phyloP scores from a whole-genome alignment of 2,888 invertebrate species.

The Agriotes lineatus region DNA sequence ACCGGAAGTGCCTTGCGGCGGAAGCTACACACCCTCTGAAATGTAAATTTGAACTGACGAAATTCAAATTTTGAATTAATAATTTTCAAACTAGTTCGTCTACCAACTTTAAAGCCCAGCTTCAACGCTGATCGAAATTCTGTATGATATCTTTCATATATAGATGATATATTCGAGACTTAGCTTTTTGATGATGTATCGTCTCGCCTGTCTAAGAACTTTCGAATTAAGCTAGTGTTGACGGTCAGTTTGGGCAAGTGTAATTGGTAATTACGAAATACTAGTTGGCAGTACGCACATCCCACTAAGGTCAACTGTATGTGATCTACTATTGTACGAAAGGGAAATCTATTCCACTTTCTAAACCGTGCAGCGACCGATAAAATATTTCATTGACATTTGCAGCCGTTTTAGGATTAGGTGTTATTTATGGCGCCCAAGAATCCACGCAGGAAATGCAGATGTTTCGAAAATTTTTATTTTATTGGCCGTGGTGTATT shows the following conservation, averaged over 20 bases:
- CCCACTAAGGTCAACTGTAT: constrained; percentile 8
- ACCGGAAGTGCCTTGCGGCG: background rate
- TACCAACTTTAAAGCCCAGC: no score
- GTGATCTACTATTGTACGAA: constrained; percentile 18
- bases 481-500: no score
- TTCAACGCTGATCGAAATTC: no score
- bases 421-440: background rate
- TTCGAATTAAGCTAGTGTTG: background rate
- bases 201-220: no score
- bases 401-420: background rate
- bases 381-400: constrained; percentile 17
- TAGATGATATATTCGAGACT: no score
- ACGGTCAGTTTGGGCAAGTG: background rate
- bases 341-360: constrained; percentile 29
- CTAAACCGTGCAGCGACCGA: constrained; percentile 16
- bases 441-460: background rate
- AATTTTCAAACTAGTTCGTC: no score
- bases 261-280: constrained; percentile 6
- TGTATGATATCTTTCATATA: no score
- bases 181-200: no score
- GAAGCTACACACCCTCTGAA: background rate
- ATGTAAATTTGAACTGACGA: no score
- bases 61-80: no score
- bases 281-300: constrained; percentile 1
- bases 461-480: background rate